Percentiles rank a stretch among this genome's conserved stretches.
Evolutionary conservation across 2,888 invertebrate species (phyloP).

Genomic region (Hydroisotoma schaefferi): DNA sequence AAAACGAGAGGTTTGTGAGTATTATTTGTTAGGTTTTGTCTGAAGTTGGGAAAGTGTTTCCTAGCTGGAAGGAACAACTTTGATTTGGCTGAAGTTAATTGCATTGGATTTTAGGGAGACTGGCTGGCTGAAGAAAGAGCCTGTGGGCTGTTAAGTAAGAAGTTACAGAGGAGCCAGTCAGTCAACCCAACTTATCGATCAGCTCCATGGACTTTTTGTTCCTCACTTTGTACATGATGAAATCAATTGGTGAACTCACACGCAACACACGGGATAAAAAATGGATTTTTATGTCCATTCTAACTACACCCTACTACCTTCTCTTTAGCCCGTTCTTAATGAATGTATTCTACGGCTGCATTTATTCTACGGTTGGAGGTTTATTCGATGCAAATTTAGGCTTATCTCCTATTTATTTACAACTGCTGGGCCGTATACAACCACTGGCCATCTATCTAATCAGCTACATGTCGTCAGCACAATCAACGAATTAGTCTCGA

Average conservation of each 20-base stretch:
- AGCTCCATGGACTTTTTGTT: not conserved
- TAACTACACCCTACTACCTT: no score
- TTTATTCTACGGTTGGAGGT: not conserved
- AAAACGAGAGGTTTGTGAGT: no score
- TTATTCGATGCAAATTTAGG: not conserved
- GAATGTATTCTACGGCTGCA: not conserved
- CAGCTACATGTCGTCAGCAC: no score
- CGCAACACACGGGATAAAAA: conserved; percentile 13
- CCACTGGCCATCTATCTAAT: no score
- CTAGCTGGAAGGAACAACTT: not conserved
- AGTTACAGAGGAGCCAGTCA: not conserved
- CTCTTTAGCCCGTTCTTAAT: no score
- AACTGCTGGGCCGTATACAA: no score
- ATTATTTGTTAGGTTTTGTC: no score
- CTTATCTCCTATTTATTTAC: not conserved
- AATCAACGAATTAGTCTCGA: no score
- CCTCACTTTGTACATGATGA: conserved; percentile 16
- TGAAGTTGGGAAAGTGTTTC: no score
- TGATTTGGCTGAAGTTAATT: not conserved
- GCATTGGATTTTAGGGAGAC: not conserved
- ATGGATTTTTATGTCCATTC: not conserved
- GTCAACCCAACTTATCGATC: not conserved
- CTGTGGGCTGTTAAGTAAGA: not conserved
- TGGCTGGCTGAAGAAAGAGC: not conserved
- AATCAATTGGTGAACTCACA: conserved; percentile 24